Percentiles rank a stretch among this genome's conserved stretches.
Evolutionary conservation across 2,888 invertebrate genomes (phyloP).

Genomic region (Antheraea assamensis): DNA sequence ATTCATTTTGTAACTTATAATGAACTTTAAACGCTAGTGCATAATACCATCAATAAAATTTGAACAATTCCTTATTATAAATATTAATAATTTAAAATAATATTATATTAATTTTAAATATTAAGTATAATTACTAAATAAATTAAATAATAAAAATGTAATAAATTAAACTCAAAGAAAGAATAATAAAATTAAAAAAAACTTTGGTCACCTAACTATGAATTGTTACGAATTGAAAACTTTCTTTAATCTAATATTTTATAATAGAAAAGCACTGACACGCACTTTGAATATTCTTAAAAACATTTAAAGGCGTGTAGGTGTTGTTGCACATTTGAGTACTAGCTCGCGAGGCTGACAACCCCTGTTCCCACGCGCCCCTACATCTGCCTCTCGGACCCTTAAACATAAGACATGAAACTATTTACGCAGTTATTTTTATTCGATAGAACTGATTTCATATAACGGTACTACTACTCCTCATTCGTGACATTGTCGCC

Average conservation of each 20-base stretch:
- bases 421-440: conserved; percentile 50
- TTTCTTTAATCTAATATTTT: not conserved
- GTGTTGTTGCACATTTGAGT: conserved; percentile 20
- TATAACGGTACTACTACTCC: conserved; percentile 46
- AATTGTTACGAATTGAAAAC: not conserved
- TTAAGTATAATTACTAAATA: too few relatives aligned
- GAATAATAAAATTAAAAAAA: too few relatives aligned
- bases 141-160: too few relatives aligned
- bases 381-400: conserved; percentile 56
- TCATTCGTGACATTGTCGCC: conserved; percentile 25
- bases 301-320: not conserved
- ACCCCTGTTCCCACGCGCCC: conserved; percentile 62
- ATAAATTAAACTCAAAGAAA: too few relatives aligned
- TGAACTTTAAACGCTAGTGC: too few relatives aligned
- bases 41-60: too few relatives aligned
- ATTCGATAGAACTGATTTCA: conserved; percentile 56
- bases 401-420: conserved; percentile 34
- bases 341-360: conserved; percentile 31
- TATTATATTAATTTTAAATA: too few relatives aligned
- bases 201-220: too few relatives aligned
- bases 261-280: not conserved
- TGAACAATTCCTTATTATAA: too few relatives aligned
- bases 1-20: too few relatives aligned
- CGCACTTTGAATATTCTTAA: not conserved
- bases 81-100: too few relatives aligned